Percentiles rank a stretch among this genome's conserved stretches.
Conservation (phyloP, 2,888 invertebrate species). For the Bellardia pandia region DNA sequence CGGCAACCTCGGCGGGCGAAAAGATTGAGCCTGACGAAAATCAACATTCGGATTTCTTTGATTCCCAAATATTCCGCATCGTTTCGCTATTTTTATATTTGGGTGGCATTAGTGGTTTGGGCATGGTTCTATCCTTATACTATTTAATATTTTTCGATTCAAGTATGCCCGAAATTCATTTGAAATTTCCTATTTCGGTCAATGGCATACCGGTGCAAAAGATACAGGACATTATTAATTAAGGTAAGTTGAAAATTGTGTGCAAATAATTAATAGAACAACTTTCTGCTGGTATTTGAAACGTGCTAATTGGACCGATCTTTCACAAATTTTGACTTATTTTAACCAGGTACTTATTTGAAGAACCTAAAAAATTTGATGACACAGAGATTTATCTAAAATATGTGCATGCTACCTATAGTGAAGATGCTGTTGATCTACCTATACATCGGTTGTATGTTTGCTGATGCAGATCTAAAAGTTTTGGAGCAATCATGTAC, state of each 20-base stretch:
- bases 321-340: too few species aligned
- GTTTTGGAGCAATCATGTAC: too few species aligned
- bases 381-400: too few species aligned
- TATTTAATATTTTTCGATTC: constrained; percentile 83
- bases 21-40: constrained; percentile 40
- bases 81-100: constrained; percentile 81
- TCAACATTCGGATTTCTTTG: constrained; percentile 77
- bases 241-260: constrained; percentile 25
- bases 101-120: constrained; percentile 82
- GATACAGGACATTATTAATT: constrained; percentile 76
- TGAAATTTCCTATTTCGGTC: constrained; percentile 81
- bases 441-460: too few species aligned
- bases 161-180: constrained; percentile 82
- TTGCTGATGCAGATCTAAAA: too few species aligned
- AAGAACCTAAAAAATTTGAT: too few species aligned
- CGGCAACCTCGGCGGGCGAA: background rate
- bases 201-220: constrained; percentile 80
- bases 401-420: too few species aligned
- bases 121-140: constrained; percentile 80
- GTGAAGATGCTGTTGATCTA: too few species aligned
- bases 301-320: too few species aligned
- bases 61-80: constrained; percentile 79
- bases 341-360: too few species aligned
- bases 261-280: too few species aligned
- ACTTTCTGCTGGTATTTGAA: too few species aligned